Percentiles rank a stretch among this genome's conserved stretches.
Evolutionary conservation across 2,888 invertebrate genomes (phyloP).

Genomic region (Drosophila paramelanica): DNA sequence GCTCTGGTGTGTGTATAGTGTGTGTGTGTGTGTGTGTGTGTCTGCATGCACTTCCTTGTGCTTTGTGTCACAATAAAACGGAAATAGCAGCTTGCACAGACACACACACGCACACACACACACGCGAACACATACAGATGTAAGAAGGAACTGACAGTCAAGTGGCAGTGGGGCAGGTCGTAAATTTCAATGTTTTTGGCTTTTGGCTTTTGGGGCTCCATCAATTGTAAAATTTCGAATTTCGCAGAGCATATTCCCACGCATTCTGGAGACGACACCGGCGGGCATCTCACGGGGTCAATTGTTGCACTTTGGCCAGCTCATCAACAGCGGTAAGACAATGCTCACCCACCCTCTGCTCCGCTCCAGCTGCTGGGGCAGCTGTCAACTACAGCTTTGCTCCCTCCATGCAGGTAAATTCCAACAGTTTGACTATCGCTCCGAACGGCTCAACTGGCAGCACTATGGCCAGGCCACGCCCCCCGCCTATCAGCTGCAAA

Average conservation of each 20-base stretch:
- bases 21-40: slow-evolving; percentile 3
- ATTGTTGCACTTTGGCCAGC: slow-evolving; percentile 82
- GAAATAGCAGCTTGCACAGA: slow-evolving; percentile 60
- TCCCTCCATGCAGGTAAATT: slow-evolving; percentile 71
- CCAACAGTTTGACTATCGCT: slow-evolving; percentile 80
- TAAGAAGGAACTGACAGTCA: slow-evolving; percentile 13
- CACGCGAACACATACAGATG: not conserved
- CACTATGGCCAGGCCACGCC: slow-evolving; percentile 77
- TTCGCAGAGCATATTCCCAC: slow-evolving; percentile 75
- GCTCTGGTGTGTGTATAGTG: not conserved
- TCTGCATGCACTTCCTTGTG: slow-evolving; percentile 59
- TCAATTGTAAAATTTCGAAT: slow-evolving; percentile 37
- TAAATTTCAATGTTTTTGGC: slow-evolving; percentile 53
- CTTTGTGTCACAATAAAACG: slow-evolving; percentile 64
- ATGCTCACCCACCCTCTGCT: not conserved
- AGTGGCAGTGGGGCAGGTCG: slow-evolving; percentile 28
- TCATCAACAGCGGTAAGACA: slow-evolving; percentile 82
- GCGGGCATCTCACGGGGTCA: slow-evolving; percentile 83
- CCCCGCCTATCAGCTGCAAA: slow-evolving; percentile 78
- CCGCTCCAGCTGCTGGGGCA: not conserved
- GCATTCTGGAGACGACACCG: slow-evolving; percentile 82
- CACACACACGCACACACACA: slow-evolving; percentile 30
- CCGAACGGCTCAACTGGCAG: slow-evolving; percentile 70
- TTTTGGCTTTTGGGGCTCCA: slow-evolving; percentile 34
- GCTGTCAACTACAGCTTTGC: slow-evolving; percentile 5